Evolutionary conservation across 2,113 vertebrate genomes (phyloP), one percentile per base, ranked within the genome.

Genomic region (Tachysurus fulvidraco): DNA sequence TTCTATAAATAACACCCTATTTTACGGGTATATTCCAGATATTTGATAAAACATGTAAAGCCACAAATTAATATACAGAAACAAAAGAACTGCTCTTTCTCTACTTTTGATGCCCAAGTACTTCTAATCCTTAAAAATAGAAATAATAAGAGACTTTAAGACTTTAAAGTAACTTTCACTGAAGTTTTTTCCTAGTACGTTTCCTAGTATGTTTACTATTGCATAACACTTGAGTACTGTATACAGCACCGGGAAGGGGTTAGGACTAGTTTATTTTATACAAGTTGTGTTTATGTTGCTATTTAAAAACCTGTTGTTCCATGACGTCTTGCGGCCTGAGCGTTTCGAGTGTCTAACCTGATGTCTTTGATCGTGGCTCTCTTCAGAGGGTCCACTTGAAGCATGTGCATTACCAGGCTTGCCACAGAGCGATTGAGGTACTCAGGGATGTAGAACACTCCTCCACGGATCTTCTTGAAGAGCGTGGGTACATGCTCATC

Each of bases 391-490:
- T 99, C 98, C 87, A 99, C 98, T 91, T 99, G 98, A 85, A 99
- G 91, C 98, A 99, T 99, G 88, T 97, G 95, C 96, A 97, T 96
- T 77, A 99, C 95, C 8, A 99, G 95, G 23, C 95, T 98, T 86
- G 98, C 97, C 44, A 98, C 95, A 0, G 97, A 96, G 52, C 96
- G 97, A 79, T 96, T 97, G 92, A 99, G 96, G 93, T 99, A 97
- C 80, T 99, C 98, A 0, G 98, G 98, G 91, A 99, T 99, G 92
- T 99, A 99, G 89, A 99, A 99, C n/a, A 99, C 97, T 0, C 98
- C 98, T 16, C 98, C 98, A 30, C 98, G 95, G 93, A 99, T 99
- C 95, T 99, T 99, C 94, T 99, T 99, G 91, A 99, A 99, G 85
- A 99, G 94, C 0, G 98, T 99, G 76, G 98, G 98, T 5, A 99